A percentile compares a stretch with the other conserved stretches of the same genome.
phyloP scores from a whole-genome alignment of 2,113 vertebrate genomes.

The Nansenia antarctica region DNA sequence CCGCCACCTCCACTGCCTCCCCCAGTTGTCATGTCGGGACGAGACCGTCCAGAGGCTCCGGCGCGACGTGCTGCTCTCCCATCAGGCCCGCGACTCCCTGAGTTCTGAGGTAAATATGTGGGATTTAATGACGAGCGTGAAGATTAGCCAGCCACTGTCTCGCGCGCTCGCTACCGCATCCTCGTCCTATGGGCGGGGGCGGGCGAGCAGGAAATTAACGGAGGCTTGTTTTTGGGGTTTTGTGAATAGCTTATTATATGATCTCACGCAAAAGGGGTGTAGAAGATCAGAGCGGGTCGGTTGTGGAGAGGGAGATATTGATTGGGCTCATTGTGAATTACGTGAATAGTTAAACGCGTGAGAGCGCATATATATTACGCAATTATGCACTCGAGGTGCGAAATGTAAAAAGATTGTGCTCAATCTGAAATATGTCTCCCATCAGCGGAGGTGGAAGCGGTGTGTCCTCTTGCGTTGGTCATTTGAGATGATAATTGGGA shows the following conservation, averaged over 20 bases:
- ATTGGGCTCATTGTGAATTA: constrained; percentile 73
- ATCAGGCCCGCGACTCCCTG: constrained; percentile 71
- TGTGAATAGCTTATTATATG: constrained; percentile 61
- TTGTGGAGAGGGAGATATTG: constrained; percentile 65
- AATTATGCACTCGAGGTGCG: constrained; percentile 67
- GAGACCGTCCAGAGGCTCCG: constrained; percentile 60
- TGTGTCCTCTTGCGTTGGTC: constrained; percentile 50
- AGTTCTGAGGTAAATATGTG: constrained; percentile 72
- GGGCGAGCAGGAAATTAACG: constrained; percentile 66
- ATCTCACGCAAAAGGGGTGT: constrained; percentile 63
- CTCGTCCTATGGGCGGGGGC: constrained; percentile 55
- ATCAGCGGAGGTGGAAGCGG: constrained; percentile 58
- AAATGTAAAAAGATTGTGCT: constrained; percentile 42
- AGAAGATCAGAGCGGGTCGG: constrained; percentile 21
- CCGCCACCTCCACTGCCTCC: constrained; percentile 11
- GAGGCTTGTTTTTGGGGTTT: constrained; percentile 54
- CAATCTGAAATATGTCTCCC: constrained; percentile 64
- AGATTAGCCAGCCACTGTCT: constrained; percentile 60
- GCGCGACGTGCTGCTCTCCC: constrained; percentile 56
- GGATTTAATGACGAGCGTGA: constrained; percentile 62
- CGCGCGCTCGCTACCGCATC: constrained; percentile 44
- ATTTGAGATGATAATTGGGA: constrained; percentile 70
- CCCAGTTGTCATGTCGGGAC: constrained; percentile 66
- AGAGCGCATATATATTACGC: constrained; percentile 71
- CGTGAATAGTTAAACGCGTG: constrained; percentile 77